A percentile compares a stretch with the other conserved stretches of the same genome.
Conservation (phyloP, 2,888 invertebrate genomes). For the Chrysodeixis includens region DNA sequence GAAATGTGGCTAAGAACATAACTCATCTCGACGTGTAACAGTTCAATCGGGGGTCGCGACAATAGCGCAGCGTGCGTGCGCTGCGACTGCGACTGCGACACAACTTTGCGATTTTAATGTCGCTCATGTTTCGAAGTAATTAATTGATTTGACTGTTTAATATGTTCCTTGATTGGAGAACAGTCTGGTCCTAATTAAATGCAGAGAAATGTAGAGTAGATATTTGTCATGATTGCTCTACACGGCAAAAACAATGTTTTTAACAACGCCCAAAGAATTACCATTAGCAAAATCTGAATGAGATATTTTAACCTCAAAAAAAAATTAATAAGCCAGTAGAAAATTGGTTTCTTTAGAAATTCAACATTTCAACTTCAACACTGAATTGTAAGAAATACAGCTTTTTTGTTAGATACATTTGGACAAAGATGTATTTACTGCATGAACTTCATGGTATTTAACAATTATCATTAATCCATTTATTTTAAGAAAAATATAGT, state of each 20-base stretch:
- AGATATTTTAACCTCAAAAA: no score
- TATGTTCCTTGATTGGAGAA: conserved; percentile 16
- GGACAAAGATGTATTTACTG: no score
- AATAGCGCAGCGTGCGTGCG: conserved; percentile 81
- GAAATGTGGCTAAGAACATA: conserved; percentile 74
- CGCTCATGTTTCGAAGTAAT: conserved; percentile 53
- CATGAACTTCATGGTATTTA: no score
- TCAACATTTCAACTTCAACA: no score
- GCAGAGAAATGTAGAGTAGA: not conserved
- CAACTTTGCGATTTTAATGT: conserved; percentile 60
- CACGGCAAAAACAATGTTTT: no score
- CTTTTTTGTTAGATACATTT: no score
- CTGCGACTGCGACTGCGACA: conserved; percentile 75
- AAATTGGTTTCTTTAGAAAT: no score
- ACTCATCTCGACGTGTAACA: conserved; percentile 83
- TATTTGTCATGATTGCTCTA: not conserved
- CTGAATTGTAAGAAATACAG: no score
- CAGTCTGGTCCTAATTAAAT: not conserved
- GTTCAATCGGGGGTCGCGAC: conserved; percentile 85
- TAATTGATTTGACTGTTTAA: conserved; percentile 43
- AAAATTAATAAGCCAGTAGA: no score
- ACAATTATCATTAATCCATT: no score
- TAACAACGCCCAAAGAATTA: not conserved
- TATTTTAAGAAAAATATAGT: no score
- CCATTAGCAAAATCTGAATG: no score